These are phyloP conservation scores for Chaetura pelagica DNA, from an alignment of 2,113 vertebrate species.

Conservation along the genomic window DNA sequence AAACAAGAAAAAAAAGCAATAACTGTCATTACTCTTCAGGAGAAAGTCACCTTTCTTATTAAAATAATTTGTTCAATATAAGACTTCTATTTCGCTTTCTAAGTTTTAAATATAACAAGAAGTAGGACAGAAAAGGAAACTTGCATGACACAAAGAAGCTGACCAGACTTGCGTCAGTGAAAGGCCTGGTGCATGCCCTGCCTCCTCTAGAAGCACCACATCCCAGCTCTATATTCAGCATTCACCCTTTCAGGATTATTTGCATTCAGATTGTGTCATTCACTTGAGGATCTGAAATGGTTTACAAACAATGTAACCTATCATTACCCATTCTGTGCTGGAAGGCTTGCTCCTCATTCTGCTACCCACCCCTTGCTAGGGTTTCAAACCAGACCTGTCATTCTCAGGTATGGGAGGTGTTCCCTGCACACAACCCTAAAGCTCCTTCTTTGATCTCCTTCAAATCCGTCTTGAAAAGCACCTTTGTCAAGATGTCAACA, in stretches of 20 bases:
- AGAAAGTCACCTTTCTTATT: neutral
- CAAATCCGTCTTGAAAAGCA: neutral
- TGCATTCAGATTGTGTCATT: neutral
- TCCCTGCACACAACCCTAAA: neutral
- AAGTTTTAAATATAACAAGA: neutral
- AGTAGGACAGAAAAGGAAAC: neutral
- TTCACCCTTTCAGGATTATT: neutral
- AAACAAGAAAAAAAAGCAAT: neutral
- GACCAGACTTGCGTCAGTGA: neutral
- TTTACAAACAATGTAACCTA: neutral
- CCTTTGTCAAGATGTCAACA: neutral
- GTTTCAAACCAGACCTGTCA: neutral
- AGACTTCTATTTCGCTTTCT: neutral
- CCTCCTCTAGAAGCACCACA: neutral
- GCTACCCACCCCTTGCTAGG: neutral
- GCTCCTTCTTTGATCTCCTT: neutral
- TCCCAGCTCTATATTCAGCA: neutral
- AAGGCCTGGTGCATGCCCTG: neutral
- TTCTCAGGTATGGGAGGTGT: neutral
- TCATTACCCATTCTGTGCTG: neutral
- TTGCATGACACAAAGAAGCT: neutral
- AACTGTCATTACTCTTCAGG: neutral
- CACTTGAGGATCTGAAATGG: neutral
- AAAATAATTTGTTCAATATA: neutral
- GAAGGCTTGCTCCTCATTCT: neutral